Conservation (phyloP, 2,888 invertebrate species). For the Toxonevra muliebris region DNA sequence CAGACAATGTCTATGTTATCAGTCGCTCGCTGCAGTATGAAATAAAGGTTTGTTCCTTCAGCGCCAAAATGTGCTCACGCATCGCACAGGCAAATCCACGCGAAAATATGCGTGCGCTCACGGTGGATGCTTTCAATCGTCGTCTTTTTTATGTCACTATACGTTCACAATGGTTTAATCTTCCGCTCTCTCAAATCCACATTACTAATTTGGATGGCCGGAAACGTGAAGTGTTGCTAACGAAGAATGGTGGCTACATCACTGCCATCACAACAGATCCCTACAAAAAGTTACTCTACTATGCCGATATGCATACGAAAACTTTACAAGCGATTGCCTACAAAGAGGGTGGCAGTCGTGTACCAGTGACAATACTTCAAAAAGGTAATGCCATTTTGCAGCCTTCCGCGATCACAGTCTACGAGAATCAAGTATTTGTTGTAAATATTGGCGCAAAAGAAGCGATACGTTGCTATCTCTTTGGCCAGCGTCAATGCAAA, state of each 20-base stretch:
- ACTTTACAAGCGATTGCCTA: constrained; percentile 68
- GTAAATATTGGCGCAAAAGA: constrained; percentile 68
- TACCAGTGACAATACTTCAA: constrained; percentile 65
- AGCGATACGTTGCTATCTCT: constrained; percentile 71
- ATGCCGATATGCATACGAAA: constrained; percentile 73
- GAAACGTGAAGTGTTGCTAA: constrained; percentile 63
- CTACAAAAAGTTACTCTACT: constrained; percentile 75
- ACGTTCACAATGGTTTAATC: constrained; percentile 64
- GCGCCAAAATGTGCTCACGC: constrained; percentile 67
- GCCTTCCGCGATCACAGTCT: constrained; percentile 75
- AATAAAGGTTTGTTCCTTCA: constrained; percentile 70
- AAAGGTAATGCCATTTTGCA: constrained; percentile 66
- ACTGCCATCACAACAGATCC: constrained; percentile 67
- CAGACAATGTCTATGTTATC: constrained; percentile 73
- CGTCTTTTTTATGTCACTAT: constrained; percentile 70
- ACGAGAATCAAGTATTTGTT: constrained; percentile 82
- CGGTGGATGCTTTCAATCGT: constrained; percentile 71
- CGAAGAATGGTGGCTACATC: constrained; percentile 57
- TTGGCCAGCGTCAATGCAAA: constrained; percentile 67
- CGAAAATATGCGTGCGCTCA: constrained; percentile 69
- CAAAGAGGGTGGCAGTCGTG: constrained; percentile 59
- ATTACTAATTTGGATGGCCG: constrained; percentile 69
- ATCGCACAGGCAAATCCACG: constrained; percentile 68
- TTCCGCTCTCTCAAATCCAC: constrained; percentile 67
- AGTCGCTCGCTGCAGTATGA: constrained; percentile 63